Conservation (phyloP, 2,113 vertebrate species). For the Bungarus multicinctus region DNA sequence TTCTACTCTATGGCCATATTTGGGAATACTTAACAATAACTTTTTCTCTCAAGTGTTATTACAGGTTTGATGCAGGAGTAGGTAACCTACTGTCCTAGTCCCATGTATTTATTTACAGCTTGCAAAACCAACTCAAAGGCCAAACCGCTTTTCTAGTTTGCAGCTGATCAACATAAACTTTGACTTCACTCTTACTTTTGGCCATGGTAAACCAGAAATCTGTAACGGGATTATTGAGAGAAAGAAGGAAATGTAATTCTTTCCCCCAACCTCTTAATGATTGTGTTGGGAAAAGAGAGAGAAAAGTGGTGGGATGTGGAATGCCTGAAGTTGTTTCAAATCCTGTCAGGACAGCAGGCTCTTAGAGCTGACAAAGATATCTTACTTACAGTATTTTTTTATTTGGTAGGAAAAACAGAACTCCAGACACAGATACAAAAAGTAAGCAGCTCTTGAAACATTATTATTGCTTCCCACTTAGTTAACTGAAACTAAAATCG, state of each 20-base stretch:
- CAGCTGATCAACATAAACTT: not conserved
- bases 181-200: not conserved
- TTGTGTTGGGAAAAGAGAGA: not conserved
- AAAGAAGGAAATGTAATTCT: not conserved
- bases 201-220: not conserved
- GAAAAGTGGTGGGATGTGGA: not conserved
- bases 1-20: no score
- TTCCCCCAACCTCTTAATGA: not conserved
- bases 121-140: not conserved
- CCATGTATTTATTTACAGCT: not conserved
- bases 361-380: not conserved
- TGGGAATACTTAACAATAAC: not conserved
- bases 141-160: not conserved
- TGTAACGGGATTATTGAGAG: not conserved
- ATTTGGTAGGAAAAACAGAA: not conserved
- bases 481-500: conserved; percentile 1
- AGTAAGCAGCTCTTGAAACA: not conserved
- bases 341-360: not conserved
- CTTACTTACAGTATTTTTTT: not conserved
- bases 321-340: not conserved
- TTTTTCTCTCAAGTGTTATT: not conserved
- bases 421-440: not conserved
- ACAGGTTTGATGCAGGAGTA: not conserved
- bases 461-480: conserved; percentile 11
- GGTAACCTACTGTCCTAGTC: not conserved